Conservation (phyloP, 92 coral and sea anemone genomes). For the Epizoanthus rinbou region DNA sequence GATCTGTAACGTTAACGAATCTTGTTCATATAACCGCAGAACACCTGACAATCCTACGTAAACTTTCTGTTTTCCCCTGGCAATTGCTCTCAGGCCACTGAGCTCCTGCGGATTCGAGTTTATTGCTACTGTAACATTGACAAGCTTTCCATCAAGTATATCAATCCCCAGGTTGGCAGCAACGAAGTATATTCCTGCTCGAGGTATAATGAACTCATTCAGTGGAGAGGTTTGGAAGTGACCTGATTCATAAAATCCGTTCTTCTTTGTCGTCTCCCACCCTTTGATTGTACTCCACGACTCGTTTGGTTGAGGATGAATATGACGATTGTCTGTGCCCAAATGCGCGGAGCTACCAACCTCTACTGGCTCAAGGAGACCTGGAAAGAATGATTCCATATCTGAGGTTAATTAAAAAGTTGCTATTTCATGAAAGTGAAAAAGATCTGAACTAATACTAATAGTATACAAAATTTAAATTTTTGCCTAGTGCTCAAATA, state of each 20-base stretch:
- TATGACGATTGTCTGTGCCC: neutral
- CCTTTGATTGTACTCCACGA: slow-evolving; percentile 1
- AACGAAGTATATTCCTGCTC: slow-evolving; percentile 29
- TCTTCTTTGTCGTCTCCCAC: slow-evolving; percentile 12
- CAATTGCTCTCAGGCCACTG: slow-evolving; percentile 15
- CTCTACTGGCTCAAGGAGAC: slow-evolving; percentile 27
- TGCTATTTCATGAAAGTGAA: too few species aligned
- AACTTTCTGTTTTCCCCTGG: neutral
- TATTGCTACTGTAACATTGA: slow-evolving; percentile 12
- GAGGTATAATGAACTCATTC: slow-evolving; percentile 8
- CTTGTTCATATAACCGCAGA: slow-evolving; percentile 16
- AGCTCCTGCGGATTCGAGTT: slow-evolving; percentile 33
- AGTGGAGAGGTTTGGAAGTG: slow-evolving; percentile 13
- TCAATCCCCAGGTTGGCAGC: slow-evolving; percentile 23
- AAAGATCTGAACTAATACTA: too few species aligned
- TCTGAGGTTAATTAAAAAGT: too few species aligned
- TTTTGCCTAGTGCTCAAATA: too few species aligned
- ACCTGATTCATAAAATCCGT: slow-evolving; percentile 22
- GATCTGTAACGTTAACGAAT: slow-evolving; percentile 1
- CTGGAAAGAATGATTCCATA: neutral
- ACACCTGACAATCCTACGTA: slow-evolving; percentile 24
- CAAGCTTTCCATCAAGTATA: slow-evolving; percentile 10
- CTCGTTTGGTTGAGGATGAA: neutral
- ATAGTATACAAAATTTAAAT: too few species aligned
- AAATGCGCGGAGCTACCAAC: slow-evolving; percentile 30